Evolutionary conservation across 2,797 vertebrate genomes (phyloP), one percentile per base, ranked within the genome.

Genomic region (Falco rusticolus): DNA sequence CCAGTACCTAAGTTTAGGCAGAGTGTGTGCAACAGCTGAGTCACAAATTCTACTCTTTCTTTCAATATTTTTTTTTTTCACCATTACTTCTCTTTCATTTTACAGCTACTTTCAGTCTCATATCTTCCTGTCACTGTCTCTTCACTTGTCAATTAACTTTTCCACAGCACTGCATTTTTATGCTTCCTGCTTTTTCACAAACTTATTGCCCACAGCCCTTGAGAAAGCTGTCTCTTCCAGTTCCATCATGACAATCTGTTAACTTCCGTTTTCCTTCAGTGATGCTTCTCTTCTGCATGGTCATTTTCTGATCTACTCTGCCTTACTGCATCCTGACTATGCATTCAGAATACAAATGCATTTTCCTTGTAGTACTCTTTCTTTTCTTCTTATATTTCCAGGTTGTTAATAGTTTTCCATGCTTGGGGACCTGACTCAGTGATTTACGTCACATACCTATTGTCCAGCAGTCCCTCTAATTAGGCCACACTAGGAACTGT

Each of bases 141-240:
- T 85, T 87, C 89, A 78, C 56, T 81, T 93, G 60, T 76, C 78
- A 57, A 54, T 47, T 34, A 39, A 70, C 17, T 77, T 83, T 78
- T 77, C 50, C 56, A 51, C 53, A 71, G 68, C 70, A 77, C 34
- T 51, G 53, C 64, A 77, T 95, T 95, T 95, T 85, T 87, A 85
- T 81, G 57, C 28, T 90, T 96, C 63, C 90, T 91, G 69, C 70
- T 86, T 21, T 1, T 69, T 85, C 79, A 79, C 51, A 87, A 87
- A 51, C 53, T 26, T 51, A 48, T 71, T 94, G 84, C 59, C 61
- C 21, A 9, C 28, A 78, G 75, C 17, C 69, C 51, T 47, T 45
- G 57, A 92, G 84, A 93, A 34, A 78, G 31, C 79, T 94, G 90
- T 92, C 96, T 93, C 76, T 56, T 91, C 84, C 76, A 87, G 51